Base-by-base conservation (phyloP, 2,113 vertebrate genomes). In the Calidris pygmaea region DNA sequence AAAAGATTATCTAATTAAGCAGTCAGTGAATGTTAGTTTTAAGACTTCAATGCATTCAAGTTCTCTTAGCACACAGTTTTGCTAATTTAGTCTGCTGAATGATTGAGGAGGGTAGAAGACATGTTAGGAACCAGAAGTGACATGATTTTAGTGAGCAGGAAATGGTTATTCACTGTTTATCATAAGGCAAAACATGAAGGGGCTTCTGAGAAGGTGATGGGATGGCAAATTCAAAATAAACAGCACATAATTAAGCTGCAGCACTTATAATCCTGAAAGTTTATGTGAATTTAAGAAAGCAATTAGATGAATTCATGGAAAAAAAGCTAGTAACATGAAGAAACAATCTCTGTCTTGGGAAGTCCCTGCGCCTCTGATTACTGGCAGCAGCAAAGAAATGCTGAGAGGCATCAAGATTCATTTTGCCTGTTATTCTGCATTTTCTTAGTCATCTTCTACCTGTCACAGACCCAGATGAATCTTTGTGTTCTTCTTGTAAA, bases 291-390 rank as follows among this genome's bases (percentile, higher is more conserved):
- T 72, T 72, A 65, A 94, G 71, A 89, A 94, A 91, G 73, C 62
- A 89, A 75, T 94, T 89, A 78, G 62, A 73, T 87, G 66, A 95
- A 91, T 93, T 93, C 1, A 89, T 93, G 77, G 77, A 78, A 95
- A 92, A 94, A 85, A 82, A 19, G 24, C 77, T 94, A 92, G 68
- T 78, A 87, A 68, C 21, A 53, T 59, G 47, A 81, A 95, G 60
- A 96, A 94, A 87, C 71, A 89, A 91, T 68, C 84, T 93, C 76
- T 72, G 56, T 18, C 0, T 87, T 84, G 67, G 53, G 62, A 95
- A 89, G 35, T 78, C 34, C 39, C 78, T 82, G 68, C 2, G 9
- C 32, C 52, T 81, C 56, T 94, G 58, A 87, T 95, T 91, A 68
- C 62, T 82, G 24, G 16, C 53, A 82, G 58, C 39, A 72, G 39